Percentiles rank a stretch among this genome's conserved stretches.
Evolutionary conservation across 2,113 vertebrate species (phyloP).

Genomic region (Psittacara wagleri): DNA sequence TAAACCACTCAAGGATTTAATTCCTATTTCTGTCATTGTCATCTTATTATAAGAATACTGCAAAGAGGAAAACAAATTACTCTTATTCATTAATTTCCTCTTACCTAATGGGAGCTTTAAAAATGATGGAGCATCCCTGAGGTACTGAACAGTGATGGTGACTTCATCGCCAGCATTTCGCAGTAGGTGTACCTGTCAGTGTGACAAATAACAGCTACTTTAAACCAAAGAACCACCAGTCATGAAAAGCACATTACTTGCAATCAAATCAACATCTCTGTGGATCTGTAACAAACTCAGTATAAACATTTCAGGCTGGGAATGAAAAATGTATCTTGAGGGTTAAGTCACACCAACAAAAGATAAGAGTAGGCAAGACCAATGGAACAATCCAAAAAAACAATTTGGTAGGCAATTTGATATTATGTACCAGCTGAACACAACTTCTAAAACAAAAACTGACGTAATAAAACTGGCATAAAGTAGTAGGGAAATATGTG

Average conservation of each 20-base stretch:
- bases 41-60: not conserved
- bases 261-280: not conserved
- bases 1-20: not conserved
- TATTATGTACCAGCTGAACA: not conserved
- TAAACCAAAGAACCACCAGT: constrained; percentile 15
- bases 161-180: constrained; percentile 93
- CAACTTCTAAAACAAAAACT: not conserved
- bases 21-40: not conserved
- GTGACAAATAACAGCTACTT: constrained; percentile 62
- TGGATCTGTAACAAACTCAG: not conserved
- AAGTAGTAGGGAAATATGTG: not conserved
- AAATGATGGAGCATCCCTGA: constrained; percentile 93
- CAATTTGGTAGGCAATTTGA: not conserved
- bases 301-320: not conserved
- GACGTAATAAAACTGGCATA: not conserved
- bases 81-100: constrained; percentile 20
- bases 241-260: not conserved
- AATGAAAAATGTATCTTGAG: not conserved
- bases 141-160: constrained; percentile 91
- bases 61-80: constrained; percentile 1
- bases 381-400: not conserved
- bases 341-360: not conserved
- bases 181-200: constrained; percentile 88
- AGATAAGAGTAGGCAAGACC: not conserved
- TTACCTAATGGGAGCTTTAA: constrained; percentile 94